Conservation (phyloP, 2,797 vertebrate species). For the Tokudaia tokunoshimensis region DNA sequence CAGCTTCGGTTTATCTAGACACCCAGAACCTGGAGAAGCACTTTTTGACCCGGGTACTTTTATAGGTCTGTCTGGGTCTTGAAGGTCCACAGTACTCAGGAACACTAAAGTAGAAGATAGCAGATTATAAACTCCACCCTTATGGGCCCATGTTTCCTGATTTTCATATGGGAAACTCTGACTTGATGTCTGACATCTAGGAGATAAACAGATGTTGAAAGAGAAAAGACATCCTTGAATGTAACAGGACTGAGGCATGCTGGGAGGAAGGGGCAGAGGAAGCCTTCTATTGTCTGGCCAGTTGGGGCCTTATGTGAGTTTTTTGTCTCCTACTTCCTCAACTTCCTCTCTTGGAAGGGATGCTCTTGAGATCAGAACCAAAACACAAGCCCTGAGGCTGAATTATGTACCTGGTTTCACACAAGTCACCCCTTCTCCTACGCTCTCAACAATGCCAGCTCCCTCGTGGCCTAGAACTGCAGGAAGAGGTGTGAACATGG, state of each 20-base stretch:
- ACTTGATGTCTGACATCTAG: neutral
- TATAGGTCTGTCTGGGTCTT: neutral
- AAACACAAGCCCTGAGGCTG: neutral
- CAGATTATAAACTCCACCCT: neutral
- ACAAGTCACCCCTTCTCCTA: conserved; percentile 94
- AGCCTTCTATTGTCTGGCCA: neutral
- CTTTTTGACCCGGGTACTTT: neutral
- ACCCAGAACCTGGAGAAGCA: too few species aligned
- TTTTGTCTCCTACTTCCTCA: neutral
- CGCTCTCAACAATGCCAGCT: conserved; percentile 94
- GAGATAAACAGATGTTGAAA: neutral
- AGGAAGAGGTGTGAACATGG: conserved; percentile 89
- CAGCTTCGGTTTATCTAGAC: neutral
- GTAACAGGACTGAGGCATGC: neutral
- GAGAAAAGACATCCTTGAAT: neutral
- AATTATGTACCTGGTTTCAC: conserved; percentile 92
- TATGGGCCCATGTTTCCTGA: neutral
- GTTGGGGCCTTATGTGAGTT: rapidly evolving
- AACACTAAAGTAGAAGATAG: neutral
- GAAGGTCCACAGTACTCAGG: neutral
- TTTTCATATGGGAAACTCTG: neutral
- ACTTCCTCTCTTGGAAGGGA: neutral
- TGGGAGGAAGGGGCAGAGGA: neutral
- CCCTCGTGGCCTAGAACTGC: conserved; percentile 94
- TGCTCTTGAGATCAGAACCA: neutral